Percentiles rank a stretch among this genome's conserved stretches.
phyloP scores from a whole-genome alignment of 2,888 invertebrate genomes.

The Sialis lutaria region DNA sequence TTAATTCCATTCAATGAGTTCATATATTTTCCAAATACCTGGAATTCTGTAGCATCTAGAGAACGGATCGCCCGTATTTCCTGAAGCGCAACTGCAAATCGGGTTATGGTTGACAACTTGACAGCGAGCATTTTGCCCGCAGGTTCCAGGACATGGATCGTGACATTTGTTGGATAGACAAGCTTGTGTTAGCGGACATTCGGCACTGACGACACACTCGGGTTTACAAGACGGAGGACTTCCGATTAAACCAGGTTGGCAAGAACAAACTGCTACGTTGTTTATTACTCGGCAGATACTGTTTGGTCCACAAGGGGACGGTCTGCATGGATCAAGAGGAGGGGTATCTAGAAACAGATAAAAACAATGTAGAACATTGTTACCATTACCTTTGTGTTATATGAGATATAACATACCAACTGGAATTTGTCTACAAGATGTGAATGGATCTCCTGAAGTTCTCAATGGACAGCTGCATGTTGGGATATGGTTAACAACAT shows the following conservation, averaged over 20 bases:
- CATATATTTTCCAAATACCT: conserved; percentile 19
- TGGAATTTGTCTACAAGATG: conserved; percentile 24
- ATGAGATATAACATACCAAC: not conserved
- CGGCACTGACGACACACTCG: conserved; percentile 64
- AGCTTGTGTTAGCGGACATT: conserved; percentile 58
- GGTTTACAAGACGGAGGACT: conserved; percentile 61
- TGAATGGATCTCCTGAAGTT: conserved; percentile 65
- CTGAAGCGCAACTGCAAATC: conserved; percentile 54
- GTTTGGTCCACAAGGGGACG: conserved; percentile 54
- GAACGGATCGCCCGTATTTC: conserved; percentile 61
- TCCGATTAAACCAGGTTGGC: conserved; percentile 51
- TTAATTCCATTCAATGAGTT: not conserved
- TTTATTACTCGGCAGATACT: conserved; percentile 42
- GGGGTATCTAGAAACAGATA: not conserved
- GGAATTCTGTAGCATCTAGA: conserved; percentile 42
- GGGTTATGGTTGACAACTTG: conserved; percentile 66
- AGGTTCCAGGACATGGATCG: conserved; percentile 66
- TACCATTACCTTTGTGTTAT: not conserved
- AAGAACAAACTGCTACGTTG: conserved; percentile 44
- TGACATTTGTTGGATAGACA: conserved; percentile 66
- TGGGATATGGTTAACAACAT: conserved; percentile 68
- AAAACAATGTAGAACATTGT: not conserved
- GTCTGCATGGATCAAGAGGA: conserved; percentile 35
- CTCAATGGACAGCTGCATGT: conserved; percentile 57
- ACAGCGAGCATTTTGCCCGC: conserved; percentile 57